Evolutionary conservation across 2,113 vertebrate genomes (phyloP).

Genomic region (Recurvirostra avosetta): DNA sequence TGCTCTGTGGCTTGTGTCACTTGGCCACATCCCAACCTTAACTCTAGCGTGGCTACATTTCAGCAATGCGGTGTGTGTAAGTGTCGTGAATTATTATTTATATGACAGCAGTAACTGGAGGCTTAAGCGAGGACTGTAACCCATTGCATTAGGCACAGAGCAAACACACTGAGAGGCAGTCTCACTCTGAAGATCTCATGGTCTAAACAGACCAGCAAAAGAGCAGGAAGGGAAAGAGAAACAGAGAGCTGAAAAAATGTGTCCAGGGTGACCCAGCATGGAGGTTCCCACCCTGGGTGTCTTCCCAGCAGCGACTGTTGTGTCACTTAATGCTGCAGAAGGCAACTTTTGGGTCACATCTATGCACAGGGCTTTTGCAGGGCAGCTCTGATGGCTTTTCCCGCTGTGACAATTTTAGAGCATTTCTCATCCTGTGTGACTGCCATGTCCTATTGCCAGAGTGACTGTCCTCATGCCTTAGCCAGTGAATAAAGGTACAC

Average conservation of each 20-base stretch:
- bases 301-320: neutral
- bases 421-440: neutral
- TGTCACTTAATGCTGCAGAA: neutral
- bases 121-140: neutral
- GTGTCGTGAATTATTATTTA: neutral
- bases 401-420: neutral
- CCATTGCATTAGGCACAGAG: neutral
- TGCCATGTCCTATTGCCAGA: neutral
- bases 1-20: constrained; percentile 16
- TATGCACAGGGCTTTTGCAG: neutral
- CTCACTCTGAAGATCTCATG: neutral
- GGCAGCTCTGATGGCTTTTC: neutral
- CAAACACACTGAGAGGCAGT: neutral
- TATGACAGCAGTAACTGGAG: neutral
- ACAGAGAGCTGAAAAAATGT: neutral
- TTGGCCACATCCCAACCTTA: neutral
- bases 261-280: accelerated
- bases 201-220: neutral
- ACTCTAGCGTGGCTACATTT: neutral
- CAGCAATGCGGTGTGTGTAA: neutral
- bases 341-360: neutral
- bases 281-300: neutral
- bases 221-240: neutral
- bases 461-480: neutral
- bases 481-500: neutral